Base-by-base conservation (phyloP, 2,888 invertebrate genomes). In the Petrolisthes cinctipes region DNA sequence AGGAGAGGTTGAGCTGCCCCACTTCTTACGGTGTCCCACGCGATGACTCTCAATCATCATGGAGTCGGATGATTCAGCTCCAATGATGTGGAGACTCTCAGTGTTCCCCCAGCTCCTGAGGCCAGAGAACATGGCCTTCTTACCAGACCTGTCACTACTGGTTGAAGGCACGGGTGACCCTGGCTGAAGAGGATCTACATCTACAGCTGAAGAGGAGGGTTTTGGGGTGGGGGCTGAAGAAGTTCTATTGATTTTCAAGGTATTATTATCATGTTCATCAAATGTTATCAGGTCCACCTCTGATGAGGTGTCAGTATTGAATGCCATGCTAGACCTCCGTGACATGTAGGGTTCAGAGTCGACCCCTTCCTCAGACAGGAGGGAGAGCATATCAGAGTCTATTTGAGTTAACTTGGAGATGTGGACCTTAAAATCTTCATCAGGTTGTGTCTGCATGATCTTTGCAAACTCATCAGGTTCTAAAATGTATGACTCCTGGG, bases 341-440 rank as follows among this genome's bases (percentile, higher is more conserved):
- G 84, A 84, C 4, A 51, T 14, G 11, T n/a, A 14, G 11, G 57
- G 56, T 23, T 20, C 54, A 17, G n/a, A 20, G 54, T 88, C 88
- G 11, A 88, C 84, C 3, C 78, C 80, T 14, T 75, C 66, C 68
- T 88, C 88, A 7, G 85, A 82, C n/a, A 88, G 20, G 1, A 88
- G 56, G 0, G 88, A 88, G 0, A 88, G 71, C 17, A 81, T 23
- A 54, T 88, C 88, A 17, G 76, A 5, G 20, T 88, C 85, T n/a
- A 76, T 56, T 7, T 75, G 37, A 5, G 54, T 17, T 23, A 85
- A 23, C 14, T 20, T 76, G 9, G 86, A 82, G 3, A 82, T 54
- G 61, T 86, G 86, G 11, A 86, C 78, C 23, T 66, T 82, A 37
- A 86, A 86, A 11, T 82, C 86, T 17, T 86, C 86, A 51, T 86